Base-by-base conservation (phyloP, 2,113 vertebrate species). In the Myrmophylax atrothorax region DNA sequence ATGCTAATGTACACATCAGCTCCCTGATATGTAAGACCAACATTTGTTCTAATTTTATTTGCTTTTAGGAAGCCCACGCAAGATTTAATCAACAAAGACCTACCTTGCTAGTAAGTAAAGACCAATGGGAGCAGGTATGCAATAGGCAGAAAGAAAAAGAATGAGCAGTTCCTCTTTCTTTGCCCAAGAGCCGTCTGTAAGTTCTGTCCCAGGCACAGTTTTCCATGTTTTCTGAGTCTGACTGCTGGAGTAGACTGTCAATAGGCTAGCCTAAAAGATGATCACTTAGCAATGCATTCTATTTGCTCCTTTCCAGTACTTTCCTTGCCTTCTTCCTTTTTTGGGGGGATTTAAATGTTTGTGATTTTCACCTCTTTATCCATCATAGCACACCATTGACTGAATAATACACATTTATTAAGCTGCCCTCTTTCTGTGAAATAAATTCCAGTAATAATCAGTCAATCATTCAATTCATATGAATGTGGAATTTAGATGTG, bases 361-460 rank as follows among this genome's bases (percentile, higher is more conserved):
- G 92, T 87, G 93, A 97, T 96, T 95, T 96, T 93, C 94, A 95
- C 90, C 94, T 96, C 94, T 96, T 94, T 92, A 95, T 96, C 94
- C 94, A 92, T 92, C 76, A 80, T 53, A 95, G 92, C 82, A 60
- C 50, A 75, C 67, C 90, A 95, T 26, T 91, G 94, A 96, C 88
- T 96, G 94, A 96, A 96, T 95, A 96, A 96, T 94, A 89, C 85
- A 93, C 69, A 92, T 97, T 93, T 93, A 96, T 95, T 92, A 92
- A 96, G 90, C 92, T 86, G 88, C 94, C 90, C 88, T 89, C 83
- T 93, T 92, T 96, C 88, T 95, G 90, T 75, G 94, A 93, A 96
- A 96, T 96, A 97, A 96, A 96, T 95, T 96, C 92, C 90, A 92
- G 94, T 88, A 96, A 96, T 96, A 96, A 96, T 96, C 94, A 97